Evolutionary conservation across 2,888 invertebrate genomes (phyloP).

Genomic region (Zaprionus lineosus): DNA sequence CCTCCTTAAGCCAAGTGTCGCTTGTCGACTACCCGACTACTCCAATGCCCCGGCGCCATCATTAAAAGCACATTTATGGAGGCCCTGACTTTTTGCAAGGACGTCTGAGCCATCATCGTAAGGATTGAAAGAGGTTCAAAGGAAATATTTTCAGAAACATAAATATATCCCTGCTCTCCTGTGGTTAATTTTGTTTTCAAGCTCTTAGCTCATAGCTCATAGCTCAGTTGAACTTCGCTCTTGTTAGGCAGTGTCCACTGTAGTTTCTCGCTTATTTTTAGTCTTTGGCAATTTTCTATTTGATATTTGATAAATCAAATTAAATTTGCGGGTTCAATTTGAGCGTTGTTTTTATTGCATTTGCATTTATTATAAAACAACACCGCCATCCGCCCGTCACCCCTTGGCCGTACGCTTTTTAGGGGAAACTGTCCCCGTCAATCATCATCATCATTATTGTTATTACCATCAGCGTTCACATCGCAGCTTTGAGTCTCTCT

Average conservation of each 20-base stretch:
- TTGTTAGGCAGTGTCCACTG: not conserved
- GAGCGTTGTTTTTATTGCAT: conserved; percentile 56
- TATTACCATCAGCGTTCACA: not conserved
- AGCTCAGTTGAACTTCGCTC: not conserved
- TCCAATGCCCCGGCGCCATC: conserved; percentile 32
- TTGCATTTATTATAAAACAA: conserved; percentile 66
- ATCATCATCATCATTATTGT: conserved; percentile 4
- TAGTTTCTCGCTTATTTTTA: conserved; percentile 29
- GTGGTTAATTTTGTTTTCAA: no score
- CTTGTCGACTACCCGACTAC: not conserved
- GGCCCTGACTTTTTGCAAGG: conserved; percentile 34
- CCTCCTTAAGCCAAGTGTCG: not conserved
- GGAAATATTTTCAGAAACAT: no score
- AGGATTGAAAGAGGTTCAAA: no score
- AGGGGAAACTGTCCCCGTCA: no score
- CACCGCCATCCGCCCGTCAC: no score
- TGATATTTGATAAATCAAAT: conserved; percentile 54
- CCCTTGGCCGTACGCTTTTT: no score
- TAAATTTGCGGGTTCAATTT: conserved; percentile 57
- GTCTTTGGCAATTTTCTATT: conserved; percentile 5
- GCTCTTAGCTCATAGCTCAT: no score
- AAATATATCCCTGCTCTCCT: no score
- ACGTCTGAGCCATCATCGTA: no score
- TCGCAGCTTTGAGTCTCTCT: conserved; percentile 19
- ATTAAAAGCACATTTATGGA: conserved; percentile 64